A percentile compares a stretch with the other conserved stretches of the same genome.
phyloP scores from a whole-genome alignment of 2,888 invertebrate species.

The Liodrosophila aerea region DNA sequence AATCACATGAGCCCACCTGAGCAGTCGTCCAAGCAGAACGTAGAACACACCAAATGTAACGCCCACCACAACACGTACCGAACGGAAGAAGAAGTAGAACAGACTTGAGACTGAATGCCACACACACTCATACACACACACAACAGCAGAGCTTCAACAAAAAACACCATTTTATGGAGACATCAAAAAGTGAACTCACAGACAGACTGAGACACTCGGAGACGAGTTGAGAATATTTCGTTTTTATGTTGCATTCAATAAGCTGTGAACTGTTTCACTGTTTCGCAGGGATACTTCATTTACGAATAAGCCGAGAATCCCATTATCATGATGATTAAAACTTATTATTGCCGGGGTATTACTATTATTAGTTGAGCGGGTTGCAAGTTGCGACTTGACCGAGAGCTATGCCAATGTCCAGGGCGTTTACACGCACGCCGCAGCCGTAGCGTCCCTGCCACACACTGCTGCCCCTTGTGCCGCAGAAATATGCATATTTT shows the following conservation, averaged over 20 bases:
- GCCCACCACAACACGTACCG: slow-evolving; percentile 41
- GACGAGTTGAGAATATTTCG: slow-evolving; percentile 3
- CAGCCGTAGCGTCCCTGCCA: slow-evolving; percentile 67
- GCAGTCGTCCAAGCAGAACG: slow-evolving; percentile 3
- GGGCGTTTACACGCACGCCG: slow-evolving; percentile 69
- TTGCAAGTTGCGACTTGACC: slow-evolving; percentile 1
- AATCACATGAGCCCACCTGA: slow-evolving; percentile 1
- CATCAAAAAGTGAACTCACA: slow-evolving; percentile 54
- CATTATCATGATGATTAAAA: slow-evolving; percentile 78
- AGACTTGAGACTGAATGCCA: slow-evolving; percentile 31
- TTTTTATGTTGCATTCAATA: slow-evolving; percentile 25
- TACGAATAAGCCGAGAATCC: slow-evolving; percentile 55
- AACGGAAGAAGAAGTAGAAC: slow-evolving; percentile 14
- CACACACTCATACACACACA: slow-evolving; percentile 4
- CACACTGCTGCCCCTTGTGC: slow-evolving; percentile 19
- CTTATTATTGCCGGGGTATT: slow-evolving; percentile 75
- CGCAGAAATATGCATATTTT: slow-evolving; percentile 65
- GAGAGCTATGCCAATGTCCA: slow-evolving; percentile 32
- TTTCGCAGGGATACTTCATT: slow-evolving; percentile 19
- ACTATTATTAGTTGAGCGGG: slow-evolving; percentile 67
- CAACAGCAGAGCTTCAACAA: slow-evolving; percentile 27
- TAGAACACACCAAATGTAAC: slow-evolving; percentile 57
- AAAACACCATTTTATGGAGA: slow-evolving; percentile 63
- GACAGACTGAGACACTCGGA: background rate
- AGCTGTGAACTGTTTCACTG: slow-evolving; percentile 36